Evolutionary conservation across 2,888 invertebrate species (phyloP).

Genomic region (Xestia sexstrigata): DNA sequence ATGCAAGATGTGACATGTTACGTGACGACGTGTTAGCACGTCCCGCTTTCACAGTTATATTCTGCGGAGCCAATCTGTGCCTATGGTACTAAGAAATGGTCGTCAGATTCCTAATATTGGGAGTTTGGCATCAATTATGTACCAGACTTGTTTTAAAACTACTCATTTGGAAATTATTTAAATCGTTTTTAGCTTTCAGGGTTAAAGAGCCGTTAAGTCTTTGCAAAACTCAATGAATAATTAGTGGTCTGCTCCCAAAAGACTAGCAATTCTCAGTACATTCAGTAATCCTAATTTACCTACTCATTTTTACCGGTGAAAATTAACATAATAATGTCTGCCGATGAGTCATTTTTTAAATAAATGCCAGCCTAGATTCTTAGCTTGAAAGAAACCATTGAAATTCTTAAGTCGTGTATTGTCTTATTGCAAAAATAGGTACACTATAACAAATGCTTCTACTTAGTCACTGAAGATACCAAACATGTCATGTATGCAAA

Average conservation of each 20-base stretch:
- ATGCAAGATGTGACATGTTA: constrained; percentile 49
- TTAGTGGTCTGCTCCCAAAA: constrained; percentile 1
- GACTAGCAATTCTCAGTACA: constrained; percentile 4
- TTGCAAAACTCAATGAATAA: neutral
- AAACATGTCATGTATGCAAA: constrained; percentile 9
- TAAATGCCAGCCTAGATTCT: constrained; percentile 17
- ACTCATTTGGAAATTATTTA: neutral
- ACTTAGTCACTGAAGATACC: neutral
- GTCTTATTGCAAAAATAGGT: constrained; percentile 5
- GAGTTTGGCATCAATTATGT: neutral
- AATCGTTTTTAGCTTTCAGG: neutral
- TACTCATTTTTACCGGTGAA: constrained; percentile 7
- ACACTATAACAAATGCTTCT: constrained; percentile 14
- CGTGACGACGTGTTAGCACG: constrained; percentile 26
- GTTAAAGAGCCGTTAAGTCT: constrained; percentile 9
- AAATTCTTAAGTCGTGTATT: constrained; percentile 20
- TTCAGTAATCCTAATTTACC: constrained; percentile 5
- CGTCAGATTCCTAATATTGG: neutral
- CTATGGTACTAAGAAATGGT: neutral
- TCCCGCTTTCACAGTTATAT: constrained; percentile 44
- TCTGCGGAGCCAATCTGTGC: constrained; percentile 21
- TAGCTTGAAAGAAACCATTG: constrained; percentile 7
- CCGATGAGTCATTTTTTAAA: constrained; percentile 21
- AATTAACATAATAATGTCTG: constrained; percentile 43
- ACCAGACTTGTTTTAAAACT: neutral